phyloP scores from a whole-genome alignment of 2,797 vertebrate genomes.

The Rallus crepitans region DNA sequence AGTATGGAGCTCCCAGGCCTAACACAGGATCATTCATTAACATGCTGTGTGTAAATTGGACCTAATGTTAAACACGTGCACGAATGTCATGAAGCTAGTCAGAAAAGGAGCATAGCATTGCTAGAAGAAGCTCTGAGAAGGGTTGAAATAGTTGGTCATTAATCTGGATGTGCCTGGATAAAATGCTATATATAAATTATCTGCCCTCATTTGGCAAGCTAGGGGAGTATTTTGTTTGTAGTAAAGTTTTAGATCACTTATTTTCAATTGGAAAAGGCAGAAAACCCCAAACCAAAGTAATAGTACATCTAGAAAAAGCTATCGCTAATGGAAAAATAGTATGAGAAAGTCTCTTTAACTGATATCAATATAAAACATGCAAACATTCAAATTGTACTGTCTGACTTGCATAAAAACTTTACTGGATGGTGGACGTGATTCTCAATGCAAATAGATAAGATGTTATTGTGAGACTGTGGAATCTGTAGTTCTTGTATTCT shows the following conservation, averaged over 20 bases:
- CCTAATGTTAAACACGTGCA: constrained; percentile 67
- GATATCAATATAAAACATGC: not conserved
- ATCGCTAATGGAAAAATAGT: not conserved
- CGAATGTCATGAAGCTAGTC: constrained; percentile 42
- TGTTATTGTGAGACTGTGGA: not conserved
- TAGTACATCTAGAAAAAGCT: constrained; percentile 17
- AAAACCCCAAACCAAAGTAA: not conserved
- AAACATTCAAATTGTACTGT: not conserved
- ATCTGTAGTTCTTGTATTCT: not conserved
- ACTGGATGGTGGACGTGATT: not conserved
- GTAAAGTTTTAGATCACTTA: constrained; percentile 41
- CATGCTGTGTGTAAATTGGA: constrained; percentile 70
- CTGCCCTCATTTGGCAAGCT: not conserved
- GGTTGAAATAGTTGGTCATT: constrained; percentile 55
- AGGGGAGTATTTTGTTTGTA: constrained; percentile 32
- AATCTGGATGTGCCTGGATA: constrained; percentile 47
- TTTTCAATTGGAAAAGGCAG: constrained; percentile 19
- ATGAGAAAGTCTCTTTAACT: not conserved
- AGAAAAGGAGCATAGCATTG: not conserved
- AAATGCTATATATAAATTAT: constrained; percentile 32
- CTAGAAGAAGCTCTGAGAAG: constrained; percentile 17
- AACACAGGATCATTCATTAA: constrained; percentile 60
- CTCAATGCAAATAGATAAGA: not conserved
- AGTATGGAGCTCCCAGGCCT: constrained; percentile 53
- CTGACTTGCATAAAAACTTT: not conserved